Evolutionary conservation across 1,140 invertebrate species (phyloP).

Genomic region (Apocrypta bakeri): DNA sequence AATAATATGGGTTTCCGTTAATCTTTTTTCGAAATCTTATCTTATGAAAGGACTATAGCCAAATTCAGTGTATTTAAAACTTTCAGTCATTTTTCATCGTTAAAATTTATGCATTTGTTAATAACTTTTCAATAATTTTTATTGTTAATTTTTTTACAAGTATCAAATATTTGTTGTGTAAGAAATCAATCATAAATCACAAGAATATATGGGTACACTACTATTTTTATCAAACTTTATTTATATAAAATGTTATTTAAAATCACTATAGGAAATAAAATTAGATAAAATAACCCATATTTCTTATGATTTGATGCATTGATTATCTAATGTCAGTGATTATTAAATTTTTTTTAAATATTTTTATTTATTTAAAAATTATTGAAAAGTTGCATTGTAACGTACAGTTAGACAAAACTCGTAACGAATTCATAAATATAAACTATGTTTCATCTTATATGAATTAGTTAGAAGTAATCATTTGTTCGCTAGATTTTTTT

Average conservation of each 20-base stretch:
- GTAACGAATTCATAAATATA: constrained; percentile 9
- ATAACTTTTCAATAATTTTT: constrained; percentile 26
- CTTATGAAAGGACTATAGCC: constrained; percentile 14
- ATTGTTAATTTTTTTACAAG: not conserved
- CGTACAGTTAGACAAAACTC: not conserved
- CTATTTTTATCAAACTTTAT: not conserved
- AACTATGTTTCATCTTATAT: constrained; percentile 3
- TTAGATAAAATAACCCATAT: not conserved
- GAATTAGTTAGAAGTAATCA: constrained; percentile 26
- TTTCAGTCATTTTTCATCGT: not conserved
- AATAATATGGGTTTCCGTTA: not conserved
- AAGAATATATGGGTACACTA: constrained; percentile 9
- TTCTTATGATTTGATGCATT: not conserved
- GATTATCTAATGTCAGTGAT: not conserved
- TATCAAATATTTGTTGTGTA: constrained; percentile 6
- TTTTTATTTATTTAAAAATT: constrained; percentile 13
- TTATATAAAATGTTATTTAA: not conserved
- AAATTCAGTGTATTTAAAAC: constrained; percentile 3
- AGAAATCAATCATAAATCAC: not conserved
- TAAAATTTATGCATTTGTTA: not conserved
- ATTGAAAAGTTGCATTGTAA: constrained; percentile 21
- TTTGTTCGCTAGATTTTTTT: constrained; percentile 29
- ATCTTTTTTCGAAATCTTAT: constrained; percentile 22
- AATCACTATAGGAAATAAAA: not conserved
- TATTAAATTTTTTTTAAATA: not conserved